Evolutionary conservation across 2,888 invertebrate species (phyloP).

Genomic region (Charanyca ferruginea): DNA sequence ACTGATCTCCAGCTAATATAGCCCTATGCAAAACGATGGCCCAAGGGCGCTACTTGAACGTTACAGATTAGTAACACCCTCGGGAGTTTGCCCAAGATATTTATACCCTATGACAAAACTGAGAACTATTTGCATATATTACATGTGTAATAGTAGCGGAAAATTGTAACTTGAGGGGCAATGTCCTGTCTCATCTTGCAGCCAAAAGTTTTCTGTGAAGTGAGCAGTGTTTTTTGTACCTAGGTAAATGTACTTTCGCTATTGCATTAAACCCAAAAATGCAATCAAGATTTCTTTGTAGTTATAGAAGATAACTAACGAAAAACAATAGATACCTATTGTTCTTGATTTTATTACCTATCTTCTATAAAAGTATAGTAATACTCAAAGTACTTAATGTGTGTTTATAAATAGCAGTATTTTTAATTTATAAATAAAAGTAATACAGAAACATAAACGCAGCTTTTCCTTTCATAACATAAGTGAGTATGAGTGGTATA

Average conservation of each 20-base stretch:
- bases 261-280: not conserved
- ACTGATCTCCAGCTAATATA: conserved; percentile 46
- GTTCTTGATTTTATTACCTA: no score
- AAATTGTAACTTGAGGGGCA: not conserved
- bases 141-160: conserved; percentile 13
- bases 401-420: no score
- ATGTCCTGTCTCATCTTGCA: not conserved
- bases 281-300: not conserved
- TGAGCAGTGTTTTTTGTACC: no score
- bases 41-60: conserved; percentile 43
- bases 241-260: not conserved
- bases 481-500: not conserved
- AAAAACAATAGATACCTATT: no score
- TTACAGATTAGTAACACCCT: conserved; percentile 51
- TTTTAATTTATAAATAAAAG: not conserved
- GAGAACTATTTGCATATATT: conserved; percentile 38
- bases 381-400: no score
- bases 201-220: not conserved
- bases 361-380: no score
- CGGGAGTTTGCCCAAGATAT: conserved; percentile 44
- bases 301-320: no score
- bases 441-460: not conserved
- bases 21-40: conserved; percentile 42
- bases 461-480: not conserved
- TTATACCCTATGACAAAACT: conserved; percentile 36